Evolutionary conservation across 2,797 vertebrate genomes (phyloP).

Genomic region (Poecilia velifera): DNA sequence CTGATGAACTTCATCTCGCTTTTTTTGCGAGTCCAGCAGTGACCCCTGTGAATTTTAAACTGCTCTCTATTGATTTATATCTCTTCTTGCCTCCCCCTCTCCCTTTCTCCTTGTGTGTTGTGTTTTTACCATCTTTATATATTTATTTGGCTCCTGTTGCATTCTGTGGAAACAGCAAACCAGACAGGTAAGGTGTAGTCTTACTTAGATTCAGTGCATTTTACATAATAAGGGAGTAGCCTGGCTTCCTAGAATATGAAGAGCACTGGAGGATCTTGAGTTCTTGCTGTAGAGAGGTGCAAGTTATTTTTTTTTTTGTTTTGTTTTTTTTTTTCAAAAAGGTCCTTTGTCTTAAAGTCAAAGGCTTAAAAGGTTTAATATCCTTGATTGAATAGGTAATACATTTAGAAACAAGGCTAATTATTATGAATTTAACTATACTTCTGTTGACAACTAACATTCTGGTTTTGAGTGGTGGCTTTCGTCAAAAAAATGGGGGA

Average conservation of each 20-base stretch:
- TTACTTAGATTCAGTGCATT: slow-evolving; percentile 69
- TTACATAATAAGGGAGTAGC: slow-evolving; percentile 61
- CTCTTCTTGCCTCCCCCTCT: slow-evolving; percentile 74
- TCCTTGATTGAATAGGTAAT: neutral
- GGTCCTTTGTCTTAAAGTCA: neutral
- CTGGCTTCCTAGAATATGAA: slow-evolving; percentile 1
- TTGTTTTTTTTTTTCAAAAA: neutral
- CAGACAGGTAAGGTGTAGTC: slow-evolving; percentile 93
- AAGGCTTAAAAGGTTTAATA: neutral
- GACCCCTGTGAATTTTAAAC: slow-evolving; percentile 78
- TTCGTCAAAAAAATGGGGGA: neutral
- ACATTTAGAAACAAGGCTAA: neutral
- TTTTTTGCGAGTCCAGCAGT: slow-evolving; percentile 62
- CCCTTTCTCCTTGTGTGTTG: slow-evolving; percentile 78
- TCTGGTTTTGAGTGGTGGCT: neutral
- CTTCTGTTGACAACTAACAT: neutral
- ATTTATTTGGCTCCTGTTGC: slow-evolving; percentile 82
- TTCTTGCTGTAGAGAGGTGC: neutral
- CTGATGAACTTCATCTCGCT: slow-evolving; percentile 73
- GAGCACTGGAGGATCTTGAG: neutral
- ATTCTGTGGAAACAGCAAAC: slow-evolving; percentile 92
- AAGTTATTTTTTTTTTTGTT: neutral
- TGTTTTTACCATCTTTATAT: slow-evolving; percentile 78
- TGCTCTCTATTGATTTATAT: slow-evolving; percentile 82
- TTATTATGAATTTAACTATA: neutral